Conservation (phyloP, 1,140 invertebrate genomes). For the Drosophila grimshawi region DNA sequence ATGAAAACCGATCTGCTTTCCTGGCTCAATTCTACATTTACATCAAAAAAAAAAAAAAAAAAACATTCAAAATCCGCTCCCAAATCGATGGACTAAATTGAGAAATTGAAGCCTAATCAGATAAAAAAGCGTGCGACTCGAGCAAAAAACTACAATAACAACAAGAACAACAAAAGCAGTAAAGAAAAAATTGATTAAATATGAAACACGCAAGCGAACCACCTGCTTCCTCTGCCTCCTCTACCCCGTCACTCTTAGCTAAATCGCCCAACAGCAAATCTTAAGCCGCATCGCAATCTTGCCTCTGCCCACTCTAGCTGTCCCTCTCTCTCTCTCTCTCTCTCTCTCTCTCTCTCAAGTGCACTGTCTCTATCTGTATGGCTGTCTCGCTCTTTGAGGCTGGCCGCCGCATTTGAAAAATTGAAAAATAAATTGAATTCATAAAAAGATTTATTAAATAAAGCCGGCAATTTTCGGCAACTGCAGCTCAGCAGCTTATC, state of each 20-base stretch:
- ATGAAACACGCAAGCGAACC: constrained; percentile 72
- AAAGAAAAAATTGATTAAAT: constrained; percentile 76
- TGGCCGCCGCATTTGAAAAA: constrained; percentile 63
- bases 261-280: constrained; percentile 15
- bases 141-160: constrained; percentile 29
- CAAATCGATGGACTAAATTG: constrained; percentile 70
- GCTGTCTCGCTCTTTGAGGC: constrained; percentile 15
- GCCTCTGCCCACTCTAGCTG: background rate
- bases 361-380: background rate
- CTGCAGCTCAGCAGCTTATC: constrained; percentile 61
- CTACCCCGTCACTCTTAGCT: background rate
- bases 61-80: constrained; percentile 12
- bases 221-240: background rate
- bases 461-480: constrained; percentile 70
- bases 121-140: constrained; percentile 76
- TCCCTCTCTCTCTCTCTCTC: background rate
- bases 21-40: constrained; percentile 14
- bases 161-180: constrained; percentile 26
- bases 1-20: background rate
- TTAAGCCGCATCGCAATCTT: constrained; percentile 43
- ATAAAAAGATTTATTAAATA: constrained; percentile 80
- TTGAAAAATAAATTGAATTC: constrained; percentile 79
- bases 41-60: constrained; percentile 6
- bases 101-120: constrained; percentile 80
- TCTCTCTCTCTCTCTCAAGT: background rate